These are phyloP conservation scores for Calliopum simillimum DNA, from an alignment of 2,888 invertebrate genomes.

Conservation along the genomic window DNA sequence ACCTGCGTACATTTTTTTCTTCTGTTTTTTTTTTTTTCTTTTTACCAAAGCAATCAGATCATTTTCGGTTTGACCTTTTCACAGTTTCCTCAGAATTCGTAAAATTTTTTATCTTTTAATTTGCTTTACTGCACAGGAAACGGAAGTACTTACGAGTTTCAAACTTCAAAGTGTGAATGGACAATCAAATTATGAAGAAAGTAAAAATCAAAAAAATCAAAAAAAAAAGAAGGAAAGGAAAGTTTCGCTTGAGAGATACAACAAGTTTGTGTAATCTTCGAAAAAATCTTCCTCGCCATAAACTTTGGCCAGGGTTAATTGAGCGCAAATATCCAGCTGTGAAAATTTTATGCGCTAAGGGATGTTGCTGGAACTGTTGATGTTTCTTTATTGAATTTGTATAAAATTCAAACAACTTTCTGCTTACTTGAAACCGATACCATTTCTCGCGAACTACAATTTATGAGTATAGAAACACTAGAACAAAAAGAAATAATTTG, in stretches of 20 bases:
- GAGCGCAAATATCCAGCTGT: too few species aligned
- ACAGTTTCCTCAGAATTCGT: background rate
- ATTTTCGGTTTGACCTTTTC: background rate
- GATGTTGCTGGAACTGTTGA: too few species aligned
- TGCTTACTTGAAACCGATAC: too few species aligned
- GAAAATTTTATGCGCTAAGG: too few species aligned
- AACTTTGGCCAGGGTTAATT: too few species aligned
- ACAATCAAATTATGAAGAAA: constrained; percentile 28
- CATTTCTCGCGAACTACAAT: too few species aligned
- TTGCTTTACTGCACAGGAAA: constrained; percentile 16
- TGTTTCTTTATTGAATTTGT: too few species aligned
- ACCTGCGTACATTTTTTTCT: constrained; percentile 26
- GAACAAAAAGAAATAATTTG: too few species aligned
- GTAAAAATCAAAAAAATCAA: background rate
- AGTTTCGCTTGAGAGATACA: constrained; percentile 12
- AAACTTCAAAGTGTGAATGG: constrained; percentile 33
- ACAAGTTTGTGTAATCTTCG: too few species aligned
- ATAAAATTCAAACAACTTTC: too few species aligned
- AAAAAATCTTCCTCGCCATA: too few species aligned
- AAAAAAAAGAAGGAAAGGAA: constrained; percentile 4
- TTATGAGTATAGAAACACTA: too few species aligned
- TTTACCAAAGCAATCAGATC: background rate
- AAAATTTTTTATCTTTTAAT: background rate
- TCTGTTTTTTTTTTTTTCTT: background rate
- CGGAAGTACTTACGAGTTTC: constrained; percentile 34